Base-by-base conservation (phyloP, 1,140 invertebrate species). In the Drosophila eugracilis region DNA sequence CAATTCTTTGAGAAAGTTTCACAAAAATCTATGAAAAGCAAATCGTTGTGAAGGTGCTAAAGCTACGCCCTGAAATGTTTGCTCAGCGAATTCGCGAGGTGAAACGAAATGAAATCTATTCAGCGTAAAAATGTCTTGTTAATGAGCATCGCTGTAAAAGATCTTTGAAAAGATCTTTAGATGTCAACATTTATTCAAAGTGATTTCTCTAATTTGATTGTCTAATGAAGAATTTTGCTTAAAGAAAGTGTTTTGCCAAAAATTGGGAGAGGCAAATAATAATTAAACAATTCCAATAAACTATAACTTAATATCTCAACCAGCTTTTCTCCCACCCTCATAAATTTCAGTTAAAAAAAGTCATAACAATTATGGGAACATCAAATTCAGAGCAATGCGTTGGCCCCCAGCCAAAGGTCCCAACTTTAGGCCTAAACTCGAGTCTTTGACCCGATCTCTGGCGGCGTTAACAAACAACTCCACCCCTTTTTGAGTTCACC, bases 371-470 rank as follows among this genome's bases (percentile, higher is more conserved):
- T 52, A 49, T 67, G 63, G 28, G 63, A 67, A 66, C 26, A 50
- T 5, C 1, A 45, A 36, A 45, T 47, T 47, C 36, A 69, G 48
- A 5, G 21, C 44, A 67, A 63, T 32, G 32, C 58, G 34, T 63
- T 39, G 44, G 59, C 30, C 28, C 21, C 7, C 14, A 10, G 34
- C 54, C 22, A 28, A 54, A 55, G 24, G 32, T 9, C 17, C 6
- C 22, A 45, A 45, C 60, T 36, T 36, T 44, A 45, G 66, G 42
- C 45, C 67, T 50, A 26, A 58, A 60, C 44, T 37, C 47, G 58
- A 54, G 71, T 74, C 71, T 74, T 74, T 74, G 71, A 74, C 71
- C 71, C 69, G 57, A 34, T 63, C 70, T 63, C 24, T 34, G 69
- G 12, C 34, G 45, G 48, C 57, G 30, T 19, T 17, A n/a, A n/a